These are phyloP conservation scores for Pimephales promelas DNA, from an alignment of 2,113 vertebrate species.

Conservation along the genomic window DNA sequence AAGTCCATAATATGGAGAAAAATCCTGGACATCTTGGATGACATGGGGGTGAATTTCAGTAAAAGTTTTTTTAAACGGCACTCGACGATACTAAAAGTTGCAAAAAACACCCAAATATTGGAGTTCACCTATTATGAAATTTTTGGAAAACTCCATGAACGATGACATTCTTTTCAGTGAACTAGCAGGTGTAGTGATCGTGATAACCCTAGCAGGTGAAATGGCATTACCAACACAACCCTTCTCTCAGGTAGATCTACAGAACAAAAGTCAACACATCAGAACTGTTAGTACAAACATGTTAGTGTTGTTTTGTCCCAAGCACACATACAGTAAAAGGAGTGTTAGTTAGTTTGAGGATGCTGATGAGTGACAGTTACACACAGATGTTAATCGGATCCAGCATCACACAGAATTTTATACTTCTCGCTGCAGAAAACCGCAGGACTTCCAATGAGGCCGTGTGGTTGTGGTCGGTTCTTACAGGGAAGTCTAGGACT, in stretches of 20 bases:
- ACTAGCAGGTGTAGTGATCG: not conserved
- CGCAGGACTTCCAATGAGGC: slow-evolving; percentile 30
- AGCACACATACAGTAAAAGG: not conserved
- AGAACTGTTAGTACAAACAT: slow-evolving; percentile 3
- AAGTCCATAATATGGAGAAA: too few relatives aligned
- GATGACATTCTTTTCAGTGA: not conserved
- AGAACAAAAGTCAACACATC: not conserved
- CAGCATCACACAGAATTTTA: slow-evolving; percentile 43
- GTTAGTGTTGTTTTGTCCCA: not conserved
- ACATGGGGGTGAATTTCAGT: too few relatives aligned
- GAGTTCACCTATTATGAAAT: not conserved
- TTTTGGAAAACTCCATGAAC: too few relatives aligned
- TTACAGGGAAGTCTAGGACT: slow-evolving; percentile 80
- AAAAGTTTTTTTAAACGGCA: too few relatives aligned
- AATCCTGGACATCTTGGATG: too few relatives aligned
- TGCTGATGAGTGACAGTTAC: slow-evolving; percentile 36
- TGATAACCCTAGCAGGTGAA: not conserved
- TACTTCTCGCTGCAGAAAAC: slow-evolving; percentile 54
- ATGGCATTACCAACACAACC: not conserved
- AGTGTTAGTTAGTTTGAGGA: slow-evolving; percentile 19
- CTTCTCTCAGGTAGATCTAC: not conserved
- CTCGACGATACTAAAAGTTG: not conserved
- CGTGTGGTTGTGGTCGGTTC: slow-evolving; percentile 63
- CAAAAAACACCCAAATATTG: not conserved
- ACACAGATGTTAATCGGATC: slow-evolving; percentile 9